These are phyloP conservation scores for Ciconia maguari DNA, from an alignment of 2,113 vertebrate species.

Conservation along the genomic window DNA sequence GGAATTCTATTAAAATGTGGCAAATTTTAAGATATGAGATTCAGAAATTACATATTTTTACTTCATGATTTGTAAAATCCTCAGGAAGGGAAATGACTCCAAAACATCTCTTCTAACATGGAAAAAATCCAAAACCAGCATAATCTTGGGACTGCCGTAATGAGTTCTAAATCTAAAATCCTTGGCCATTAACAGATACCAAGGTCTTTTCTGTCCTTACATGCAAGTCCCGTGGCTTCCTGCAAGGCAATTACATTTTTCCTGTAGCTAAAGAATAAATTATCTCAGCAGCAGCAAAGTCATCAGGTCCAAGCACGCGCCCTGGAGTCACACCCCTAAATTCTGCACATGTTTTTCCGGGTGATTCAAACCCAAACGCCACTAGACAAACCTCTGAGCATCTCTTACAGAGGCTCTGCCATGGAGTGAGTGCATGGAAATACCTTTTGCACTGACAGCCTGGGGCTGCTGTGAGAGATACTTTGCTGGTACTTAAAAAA, in stretches of 20 bases:
- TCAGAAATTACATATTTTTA: neutral
- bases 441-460: neutral
- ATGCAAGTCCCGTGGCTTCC: neutral
- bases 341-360: constrained; percentile 19
- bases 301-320: neutral
- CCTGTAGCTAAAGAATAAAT: neutral
- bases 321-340: neutral
- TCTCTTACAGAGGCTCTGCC: neutral
- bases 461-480: neutral
- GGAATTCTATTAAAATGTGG: neutral
- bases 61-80: neutral
- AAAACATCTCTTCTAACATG: neutral
- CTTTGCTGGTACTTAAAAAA: neutral
- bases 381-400: neutral
- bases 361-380: constrained; percentile 15
- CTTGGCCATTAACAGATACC: neutral
- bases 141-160: accelerated
- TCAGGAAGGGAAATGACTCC: neutral
- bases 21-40: neutral
- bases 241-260: neutral
- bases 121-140: neutral
- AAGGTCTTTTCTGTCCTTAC: neutral
- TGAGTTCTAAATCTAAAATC: neutral
- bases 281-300: neutral
- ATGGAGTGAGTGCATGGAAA: neutral